Evolutionary conservation across 2,113 vertebrate species (phyloP), one percentile per base, ranked within the genome.

Genomic region (Piliocolobus tephrosceles): DNA sequence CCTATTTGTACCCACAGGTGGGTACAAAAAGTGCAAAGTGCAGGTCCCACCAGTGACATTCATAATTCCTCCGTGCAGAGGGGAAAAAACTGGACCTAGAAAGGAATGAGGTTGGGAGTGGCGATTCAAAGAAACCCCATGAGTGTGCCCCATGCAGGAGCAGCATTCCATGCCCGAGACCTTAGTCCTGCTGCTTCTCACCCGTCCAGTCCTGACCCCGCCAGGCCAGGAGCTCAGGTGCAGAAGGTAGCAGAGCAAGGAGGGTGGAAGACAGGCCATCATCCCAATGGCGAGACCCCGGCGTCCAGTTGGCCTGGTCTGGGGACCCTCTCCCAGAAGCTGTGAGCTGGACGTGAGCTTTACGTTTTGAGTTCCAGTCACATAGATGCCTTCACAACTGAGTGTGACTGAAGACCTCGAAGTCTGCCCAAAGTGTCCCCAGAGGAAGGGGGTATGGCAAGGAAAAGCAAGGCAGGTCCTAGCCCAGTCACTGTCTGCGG

Each of bases 101-200:
- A 30, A 20, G 8, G 14, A 64, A 12, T 27, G 11, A 0, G 3
- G n/a, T 2, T 30, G 16, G 78, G 76, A 75, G 47, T n/a, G 1
- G n/a, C 14, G 14, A 8, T 72, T 17, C 43, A 17, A 2, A 9
- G 58, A 30, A 64, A 32, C 2, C 5, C 27, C 40, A 22, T 0
- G 18, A 2, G 23, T 1, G 47, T 4, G 1, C 32, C 38, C 81
- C 30, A 2, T 0, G 40, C 9, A 18, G 30, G 40, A 84, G 43
- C n/a, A 61, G 75, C 2, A 0, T 7, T 55, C 43, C 1, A 25
- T 0, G 40, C 25, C 50, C 2, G 0, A 7, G 18, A 13, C 64
- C n/a, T 4, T 3, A 6, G 55, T 5, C 40, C 8, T 1, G 13
- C 11, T 50, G 32, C 66, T 76, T 27, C 66, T 7, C n/a, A 2